phyloP scores from a whole-genome alignment of 2,797 vertebrate genomes.

The Presbytis comata region DNA sequence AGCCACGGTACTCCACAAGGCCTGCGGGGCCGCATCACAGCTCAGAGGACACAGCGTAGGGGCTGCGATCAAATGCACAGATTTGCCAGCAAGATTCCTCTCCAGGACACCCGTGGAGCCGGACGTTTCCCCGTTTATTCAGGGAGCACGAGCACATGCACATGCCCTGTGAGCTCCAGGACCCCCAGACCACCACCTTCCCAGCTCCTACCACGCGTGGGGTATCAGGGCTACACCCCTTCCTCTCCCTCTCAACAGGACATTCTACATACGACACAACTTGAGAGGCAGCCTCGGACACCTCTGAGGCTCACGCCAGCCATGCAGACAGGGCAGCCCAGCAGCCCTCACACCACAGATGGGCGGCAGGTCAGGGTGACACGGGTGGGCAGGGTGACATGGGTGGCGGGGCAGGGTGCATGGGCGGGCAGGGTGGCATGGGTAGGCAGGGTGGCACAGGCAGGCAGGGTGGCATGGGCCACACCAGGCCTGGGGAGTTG shows the following conservation, averaged over 20 bases:
- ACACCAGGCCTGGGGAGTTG: neutral
- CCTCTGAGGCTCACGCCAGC: neutral
- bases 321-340: neutral
- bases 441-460: too few relatives aligned
- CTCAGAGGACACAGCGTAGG: neutral
- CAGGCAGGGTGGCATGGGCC: neutral
- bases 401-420: too few relatives aligned
- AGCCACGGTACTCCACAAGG: neutral
- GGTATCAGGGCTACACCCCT: neutral
- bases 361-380: neutral
- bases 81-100: too few relatives aligned
- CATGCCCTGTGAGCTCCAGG: neutral
- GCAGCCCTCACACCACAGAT: neutral
- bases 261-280: neutral
- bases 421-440: neutral
- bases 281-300: neutral
- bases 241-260: neutral
- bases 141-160: neutral
- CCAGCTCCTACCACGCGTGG: neutral
- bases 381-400: too few relatives aligned
- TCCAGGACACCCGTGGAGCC: neutral
- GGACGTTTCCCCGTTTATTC: accelerated
- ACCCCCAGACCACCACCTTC: neutral
- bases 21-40: neutral
- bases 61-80: neutral